These are phyloP conservation scores for Bursaphelenchus okinawaensis DNA, from an alignment of 2,888 invertebrate genomes.

Conservation along the genomic window DNA sequence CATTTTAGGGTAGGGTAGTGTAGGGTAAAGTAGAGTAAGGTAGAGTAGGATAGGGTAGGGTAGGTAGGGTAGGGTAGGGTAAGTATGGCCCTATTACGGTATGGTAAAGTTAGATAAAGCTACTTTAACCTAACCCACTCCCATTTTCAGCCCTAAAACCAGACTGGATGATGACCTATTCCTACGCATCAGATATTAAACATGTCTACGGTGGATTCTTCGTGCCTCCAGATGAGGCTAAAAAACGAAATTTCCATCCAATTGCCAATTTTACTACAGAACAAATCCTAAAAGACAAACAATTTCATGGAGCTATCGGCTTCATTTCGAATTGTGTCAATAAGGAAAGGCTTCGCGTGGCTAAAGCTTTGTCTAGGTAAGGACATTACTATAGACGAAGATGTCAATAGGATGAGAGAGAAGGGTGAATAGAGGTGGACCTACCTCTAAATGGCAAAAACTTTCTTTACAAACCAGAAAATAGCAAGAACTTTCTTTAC, in stretches of 20 bases:
- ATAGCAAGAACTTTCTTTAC: too few relatives aligned
- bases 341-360: conserved; percentile 36
- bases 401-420: too few relatives aligned
- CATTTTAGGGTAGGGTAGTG: too few relatives aligned
- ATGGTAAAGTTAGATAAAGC: too few relatives aligned
- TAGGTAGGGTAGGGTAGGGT: too few relatives aligned
- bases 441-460: too few relatives aligned
- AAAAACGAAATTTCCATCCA: conserved; percentile 29
- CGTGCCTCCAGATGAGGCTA: conserved; percentile 33
- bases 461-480: too few relatives aligned
- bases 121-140: neutral
- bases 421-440: too few relatives aligned
- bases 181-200: conserved; percentile 60
- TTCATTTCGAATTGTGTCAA: conserved; percentile 55
- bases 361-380: conserved; percentile 40
- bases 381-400: too few relatives aligned
- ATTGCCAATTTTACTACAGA: neutral
- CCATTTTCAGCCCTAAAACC: conserved; percentile 58
- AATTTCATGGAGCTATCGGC: conserved; percentile 41
- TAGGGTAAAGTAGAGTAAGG: too few relatives aligned
- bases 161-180: conserved; percentile 62
- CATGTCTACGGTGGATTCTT: conserved; percentile 59
- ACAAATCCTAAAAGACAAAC: conserved; percentile 31
- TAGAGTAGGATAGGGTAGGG: too few relatives aligned
- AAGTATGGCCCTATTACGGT: too few relatives aligned